A percentile compares a stretch with the other conserved stretches of the same genome.
phyloP scores from a whole-genome alignment of 92 coral and sea anemone species.

The Porites cylindrica region DNA sequence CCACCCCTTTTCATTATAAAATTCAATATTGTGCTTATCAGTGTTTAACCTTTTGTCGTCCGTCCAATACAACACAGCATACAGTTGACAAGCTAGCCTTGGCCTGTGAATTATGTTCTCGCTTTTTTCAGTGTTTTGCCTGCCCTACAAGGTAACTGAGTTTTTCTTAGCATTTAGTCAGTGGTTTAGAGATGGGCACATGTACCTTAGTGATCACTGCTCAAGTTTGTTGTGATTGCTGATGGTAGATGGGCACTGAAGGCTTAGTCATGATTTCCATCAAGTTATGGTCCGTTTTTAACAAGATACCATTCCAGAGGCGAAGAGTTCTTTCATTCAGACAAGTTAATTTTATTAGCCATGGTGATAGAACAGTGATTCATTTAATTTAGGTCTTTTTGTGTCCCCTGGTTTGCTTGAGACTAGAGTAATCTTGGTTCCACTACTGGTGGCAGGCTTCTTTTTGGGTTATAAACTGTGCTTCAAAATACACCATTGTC shows the following conservation, averaged over 20 bases:
- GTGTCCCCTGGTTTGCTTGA: not conserved
- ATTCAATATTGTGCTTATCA: conserved; percentile 44
- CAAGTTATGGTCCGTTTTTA: not conserved
- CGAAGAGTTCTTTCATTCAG: not conserved
- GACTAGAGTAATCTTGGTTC: not conserved
- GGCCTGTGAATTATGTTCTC: conserved; percentile 90
- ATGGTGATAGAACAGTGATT: too few relatives aligned
- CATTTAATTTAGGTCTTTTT: too few relatives aligned
- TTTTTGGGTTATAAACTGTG: not conserved
- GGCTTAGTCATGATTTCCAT: not conserved
- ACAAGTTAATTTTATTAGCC: not conserved
- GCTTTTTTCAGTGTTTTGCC: conserved; percentile 69
- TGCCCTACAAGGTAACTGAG: conserved; percentile 80
- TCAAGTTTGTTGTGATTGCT: not conserved
- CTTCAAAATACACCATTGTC: not conserved
- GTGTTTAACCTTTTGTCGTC: conserved; percentile 72
- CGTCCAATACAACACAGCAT: conserved; percentile 97
- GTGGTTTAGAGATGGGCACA: conserved; percentile 16
- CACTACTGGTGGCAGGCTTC: not conserved
- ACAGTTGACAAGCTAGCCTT: conserved; percentile 97
- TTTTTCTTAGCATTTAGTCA: conserved; percentile 61
- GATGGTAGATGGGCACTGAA: conserved; percentile 4
- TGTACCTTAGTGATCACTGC: not conserved
- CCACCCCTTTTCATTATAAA: conserved; percentile 6
- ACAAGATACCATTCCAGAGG: not conserved